Percentiles rank a stretch among this genome's conserved stretches.
phyloP scores from a whole-genome alignment of 2,888 invertebrate genomes.

The Reticulitermes lucifugus region DNA sequence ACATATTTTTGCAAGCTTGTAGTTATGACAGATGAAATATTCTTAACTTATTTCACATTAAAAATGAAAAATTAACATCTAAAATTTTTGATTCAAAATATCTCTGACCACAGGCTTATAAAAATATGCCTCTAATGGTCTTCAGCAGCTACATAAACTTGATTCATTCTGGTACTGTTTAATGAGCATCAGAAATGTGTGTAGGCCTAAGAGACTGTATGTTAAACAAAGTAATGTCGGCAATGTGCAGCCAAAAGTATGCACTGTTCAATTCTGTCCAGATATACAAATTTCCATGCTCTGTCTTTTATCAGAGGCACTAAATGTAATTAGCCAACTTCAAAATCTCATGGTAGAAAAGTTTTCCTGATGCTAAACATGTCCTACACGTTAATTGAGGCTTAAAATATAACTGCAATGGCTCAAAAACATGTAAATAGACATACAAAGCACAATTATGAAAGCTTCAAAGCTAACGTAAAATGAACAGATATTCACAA shows the following conservation, averaged over 20 bases:
- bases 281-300: constrained; percentile 24
- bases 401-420: constrained; percentile 41
- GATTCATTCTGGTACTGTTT: not conserved
- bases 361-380: constrained; percentile 28
- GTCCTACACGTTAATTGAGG: constrained; percentile 37
- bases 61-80: not conserved
- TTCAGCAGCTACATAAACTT: not conserved
- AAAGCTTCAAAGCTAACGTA: constrained; percentile 40
- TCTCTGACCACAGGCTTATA: constrained; percentile 16
- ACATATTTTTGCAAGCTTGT: constrained; percentile 33
- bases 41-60: not conserved
- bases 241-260: not conserved
- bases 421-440: constrained; percentile 43
- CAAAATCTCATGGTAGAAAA: constrained; percentile 36
- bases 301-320: constrained; percentile 28
- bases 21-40: not conserved
- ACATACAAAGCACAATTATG: constrained; percentile 39
- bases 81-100: not conserved
- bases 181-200: constrained; percentile 20
- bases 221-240: not conserved
- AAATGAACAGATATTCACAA: constrained; percentile 42
- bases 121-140: constrained; percentile 37
- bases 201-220: constrained; percentile 15
- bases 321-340: constrained; percentile 15
- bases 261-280: not conserved